phyloP scores from a whole-genome alignment of 2,113 vertebrate genomes.

The Nipponia nippon region DNA sequence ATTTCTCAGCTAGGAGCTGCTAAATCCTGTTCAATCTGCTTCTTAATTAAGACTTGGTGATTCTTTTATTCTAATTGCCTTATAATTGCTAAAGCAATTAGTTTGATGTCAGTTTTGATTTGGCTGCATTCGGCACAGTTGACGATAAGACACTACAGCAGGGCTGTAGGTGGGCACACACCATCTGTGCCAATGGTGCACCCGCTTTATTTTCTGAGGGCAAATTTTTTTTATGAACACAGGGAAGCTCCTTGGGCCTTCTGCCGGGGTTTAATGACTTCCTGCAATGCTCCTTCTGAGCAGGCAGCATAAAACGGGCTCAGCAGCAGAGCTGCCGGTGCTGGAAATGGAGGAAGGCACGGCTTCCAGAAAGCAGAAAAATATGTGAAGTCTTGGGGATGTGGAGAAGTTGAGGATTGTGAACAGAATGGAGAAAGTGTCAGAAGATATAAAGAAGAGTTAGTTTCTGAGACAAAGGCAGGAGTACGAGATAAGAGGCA shows the following conservation, averaged over 20 bases:
- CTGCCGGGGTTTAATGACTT: not conserved
- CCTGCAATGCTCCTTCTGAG: not conserved
- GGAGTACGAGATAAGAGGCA: not conserved
- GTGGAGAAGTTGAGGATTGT: not conserved
- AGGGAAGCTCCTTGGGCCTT: not conserved
- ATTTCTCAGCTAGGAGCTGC: slow-evolving; percentile 46
- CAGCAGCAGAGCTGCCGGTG: not conserved
- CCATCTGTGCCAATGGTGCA: not conserved
- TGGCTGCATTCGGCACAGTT: not conserved
- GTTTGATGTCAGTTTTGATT: not conserved
- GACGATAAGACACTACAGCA: not conserved
- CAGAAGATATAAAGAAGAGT: not conserved
- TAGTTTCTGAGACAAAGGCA: not conserved
- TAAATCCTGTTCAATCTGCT: slow-evolving; percentile 63
- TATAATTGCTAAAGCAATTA: slow-evolving; percentile 65
- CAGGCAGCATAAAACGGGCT: not conserved
- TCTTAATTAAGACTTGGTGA: slow-evolving; percentile 54
- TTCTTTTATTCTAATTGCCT: slow-evolving; percentile 61
- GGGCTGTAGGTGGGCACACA: not conserved
- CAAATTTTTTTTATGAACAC: not conserved
- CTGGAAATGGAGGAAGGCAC: not conserved
- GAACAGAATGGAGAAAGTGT: not conserved
- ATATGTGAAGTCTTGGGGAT: not conserved
- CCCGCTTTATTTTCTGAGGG: not conserved
- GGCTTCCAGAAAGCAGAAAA: not conserved